Percentiles rank a stretch among this genome's conserved stretches.
Evolutionary conservation across 1,140 invertebrate species (phyloP).

Genomic region (Telenomus remus): DNA sequence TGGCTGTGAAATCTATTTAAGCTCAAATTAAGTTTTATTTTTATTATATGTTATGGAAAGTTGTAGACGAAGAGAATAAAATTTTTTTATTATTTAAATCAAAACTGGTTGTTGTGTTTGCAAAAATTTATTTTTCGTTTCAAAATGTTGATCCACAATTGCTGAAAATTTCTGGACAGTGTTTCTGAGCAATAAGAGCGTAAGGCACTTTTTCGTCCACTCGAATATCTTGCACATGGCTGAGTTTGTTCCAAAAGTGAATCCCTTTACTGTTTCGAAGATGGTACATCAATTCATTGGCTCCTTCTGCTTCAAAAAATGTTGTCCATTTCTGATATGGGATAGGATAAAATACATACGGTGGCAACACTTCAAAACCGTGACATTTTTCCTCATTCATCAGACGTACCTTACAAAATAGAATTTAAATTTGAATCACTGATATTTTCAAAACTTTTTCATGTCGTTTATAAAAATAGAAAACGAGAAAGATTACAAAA

Average conservation of each 20-base stretch:
- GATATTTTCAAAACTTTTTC: too few species aligned
- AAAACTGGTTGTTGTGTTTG: too few species aligned
- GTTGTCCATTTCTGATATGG: constrained; percentile 78
- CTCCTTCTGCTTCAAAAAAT: constrained; percentile 77
- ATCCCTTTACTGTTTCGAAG: constrained; percentile 77
- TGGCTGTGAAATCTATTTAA: neutral
- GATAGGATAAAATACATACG: constrained; percentile 80
- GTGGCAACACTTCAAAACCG: constrained; percentile 80
- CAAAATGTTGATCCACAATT: neutral
- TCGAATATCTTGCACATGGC: constrained; percentile 70
- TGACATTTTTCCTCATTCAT: constrained; percentile 79
- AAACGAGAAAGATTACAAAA: constrained; percentile 29
- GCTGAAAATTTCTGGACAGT: constrained; percentile 78
- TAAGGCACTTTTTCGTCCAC: constrained; percentile 75
- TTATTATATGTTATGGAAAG: too few species aligned
- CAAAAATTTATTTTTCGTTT: too few species aligned
- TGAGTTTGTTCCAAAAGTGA: constrained; percentile 84
- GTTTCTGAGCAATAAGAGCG: constrained; percentile 76
- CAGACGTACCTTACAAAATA: constrained; percentile 69
- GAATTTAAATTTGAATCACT: neutral
- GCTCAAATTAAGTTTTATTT: neutral
- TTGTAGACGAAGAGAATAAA: too few species aligned
- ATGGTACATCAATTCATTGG: constrained; percentile 72
- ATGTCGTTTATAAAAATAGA: too few species aligned
- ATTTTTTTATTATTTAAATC: too few species aligned